Conservation (phyloP, 1,140 invertebrate species). For the Helicoverpa armigera region DNA sequence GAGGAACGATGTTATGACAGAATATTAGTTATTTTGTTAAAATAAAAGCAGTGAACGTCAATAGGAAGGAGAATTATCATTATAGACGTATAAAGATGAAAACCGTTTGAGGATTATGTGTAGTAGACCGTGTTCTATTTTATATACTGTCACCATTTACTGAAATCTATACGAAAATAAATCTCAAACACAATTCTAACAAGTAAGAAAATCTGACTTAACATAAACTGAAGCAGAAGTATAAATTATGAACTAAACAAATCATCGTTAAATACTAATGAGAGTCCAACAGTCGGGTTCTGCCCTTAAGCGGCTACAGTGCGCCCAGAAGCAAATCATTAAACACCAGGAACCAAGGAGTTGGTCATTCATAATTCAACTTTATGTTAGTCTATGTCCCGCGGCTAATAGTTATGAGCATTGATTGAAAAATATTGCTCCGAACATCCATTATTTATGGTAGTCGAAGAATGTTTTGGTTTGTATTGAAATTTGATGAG, state of each 20-base stretch:
- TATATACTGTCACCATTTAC: too few relatives aligned
- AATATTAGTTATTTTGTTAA: too few relatives aligned
- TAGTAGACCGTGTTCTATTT: too few relatives aligned
- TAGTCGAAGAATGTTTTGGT: not conserved
- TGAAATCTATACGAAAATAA: not conserved
- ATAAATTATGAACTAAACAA: conserved; percentile 13
- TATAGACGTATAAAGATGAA: too few relatives aligned
- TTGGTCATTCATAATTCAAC: conserved; percentile 53
- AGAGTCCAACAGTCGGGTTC: conserved; percentile 1
- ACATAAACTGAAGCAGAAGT: conserved; percentile 16
- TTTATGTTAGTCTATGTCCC: conserved; percentile 56
- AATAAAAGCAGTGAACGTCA: too few relatives aligned
- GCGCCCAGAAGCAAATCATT: conserved; percentile 33
- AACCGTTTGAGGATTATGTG: too few relatives aligned
- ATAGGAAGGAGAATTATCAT: too few relatives aligned
- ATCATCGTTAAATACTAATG: conserved; percentile 26
- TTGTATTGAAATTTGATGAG: not conserved
- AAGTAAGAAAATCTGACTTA: not conserved
- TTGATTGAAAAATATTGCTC: conserved; percentile 68
- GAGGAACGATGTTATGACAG: too few relatives aligned
- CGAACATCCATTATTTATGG: conserved; percentile 20
- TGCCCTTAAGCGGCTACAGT: conserved; percentile 13
- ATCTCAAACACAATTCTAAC: not conserved
- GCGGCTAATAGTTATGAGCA: conserved; percentile 53
- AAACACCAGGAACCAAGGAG: conserved; percentile 37